Conservation (phyloP, 1,140 invertebrate species). For the Drosophila eugracilis region DNA sequence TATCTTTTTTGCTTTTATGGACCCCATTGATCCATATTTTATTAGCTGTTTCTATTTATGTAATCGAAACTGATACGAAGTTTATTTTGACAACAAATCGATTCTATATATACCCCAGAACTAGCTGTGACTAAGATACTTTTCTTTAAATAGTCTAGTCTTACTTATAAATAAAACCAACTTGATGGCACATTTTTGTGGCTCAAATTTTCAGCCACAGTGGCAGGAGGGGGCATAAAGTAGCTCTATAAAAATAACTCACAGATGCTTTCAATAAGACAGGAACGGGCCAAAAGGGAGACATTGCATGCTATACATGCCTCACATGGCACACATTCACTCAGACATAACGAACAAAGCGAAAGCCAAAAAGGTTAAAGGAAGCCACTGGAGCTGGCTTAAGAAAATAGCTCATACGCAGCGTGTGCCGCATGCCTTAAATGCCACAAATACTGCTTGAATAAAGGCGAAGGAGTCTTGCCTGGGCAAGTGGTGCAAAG, state of each 20-base stretch:
- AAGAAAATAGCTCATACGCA: slow-evolving; percentile 79
- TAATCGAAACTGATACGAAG: no score
- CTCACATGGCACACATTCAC: slow-evolving; percentile 44
- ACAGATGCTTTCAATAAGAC: slow-evolving; percentile 71
- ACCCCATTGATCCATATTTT: no score
- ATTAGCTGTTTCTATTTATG: no score
- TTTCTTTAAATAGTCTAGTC: slow-evolving; percentile 47
- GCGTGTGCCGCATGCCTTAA: slow-evolving; percentile 68
- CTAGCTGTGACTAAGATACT: no score
- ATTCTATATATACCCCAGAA: no score
- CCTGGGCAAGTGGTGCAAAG: slow-evolving; percentile 1
- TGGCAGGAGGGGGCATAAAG: slow-evolving; percentile 44
- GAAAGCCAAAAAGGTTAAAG: slow-evolving; percentile 43
- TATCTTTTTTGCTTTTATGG: no score
- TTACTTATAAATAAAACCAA: slow-evolving; percentile 63
- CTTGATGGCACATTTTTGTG: slow-evolving; percentile 55
- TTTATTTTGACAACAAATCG: no score
- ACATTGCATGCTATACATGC: slow-evolving; percentile 30
- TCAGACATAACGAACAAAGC: slow-evolving; percentile 16
- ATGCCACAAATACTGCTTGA: slow-evolving; percentile 69
- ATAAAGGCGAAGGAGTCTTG: slow-evolving; percentile 19
- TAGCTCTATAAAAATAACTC: slow-evolving; percentile 79
- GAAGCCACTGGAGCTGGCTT: slow-evolving; percentile 41
- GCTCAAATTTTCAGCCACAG: slow-evolving; percentile 3
- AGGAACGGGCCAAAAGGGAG: slow-evolving; percentile 10